Conservation (phyloP, 2,888 invertebrate species). For the Romanomermis culicivorax region DNA sequence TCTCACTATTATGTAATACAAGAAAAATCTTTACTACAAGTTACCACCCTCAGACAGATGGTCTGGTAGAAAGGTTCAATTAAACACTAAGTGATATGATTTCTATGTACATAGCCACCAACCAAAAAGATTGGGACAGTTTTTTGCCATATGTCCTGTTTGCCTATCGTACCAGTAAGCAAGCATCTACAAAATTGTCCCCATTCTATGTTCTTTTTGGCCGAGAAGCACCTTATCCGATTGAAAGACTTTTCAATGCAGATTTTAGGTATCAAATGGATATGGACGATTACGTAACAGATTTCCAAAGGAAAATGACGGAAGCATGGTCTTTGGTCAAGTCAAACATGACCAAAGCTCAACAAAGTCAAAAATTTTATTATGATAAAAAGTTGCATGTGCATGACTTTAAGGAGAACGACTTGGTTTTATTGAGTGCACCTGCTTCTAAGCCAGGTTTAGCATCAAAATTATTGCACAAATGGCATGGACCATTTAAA, state of each 20-base stretch:
- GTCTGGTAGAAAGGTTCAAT: not conserved
- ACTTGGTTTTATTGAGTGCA: too few relatives aligned
- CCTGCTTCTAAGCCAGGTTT: not conserved
- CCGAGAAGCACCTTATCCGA: not conserved
- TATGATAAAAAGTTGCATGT: not conserved
- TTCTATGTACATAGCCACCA: constrained; percentile 12
- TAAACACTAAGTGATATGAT: constrained; percentile 14
- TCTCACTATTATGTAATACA: not conserved
- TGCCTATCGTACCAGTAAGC: not conserved
- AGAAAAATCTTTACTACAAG: not conserved
- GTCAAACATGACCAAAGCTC: too few relatives aligned
- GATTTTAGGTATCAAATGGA: too few relatives aligned
- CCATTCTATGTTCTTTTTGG: not conserved
- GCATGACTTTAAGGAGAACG: not conserved
- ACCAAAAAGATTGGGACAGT: not conserved
- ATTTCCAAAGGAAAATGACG: not conserved
- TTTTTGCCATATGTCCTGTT: not conserved
- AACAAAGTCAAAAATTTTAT: not conserved
- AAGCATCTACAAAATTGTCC: not conserved
- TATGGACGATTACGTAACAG: not conserved
- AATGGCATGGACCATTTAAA: too few relatives aligned
- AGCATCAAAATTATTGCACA: not conserved
- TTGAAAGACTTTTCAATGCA: too few relatives aligned
- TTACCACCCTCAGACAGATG: constrained; percentile 11
- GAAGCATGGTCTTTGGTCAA: too few relatives aligned